phyloP scores from a whole-genome alignment of 2,797 vertebrate species.

The Hapalemur alaotrensis region DNA sequence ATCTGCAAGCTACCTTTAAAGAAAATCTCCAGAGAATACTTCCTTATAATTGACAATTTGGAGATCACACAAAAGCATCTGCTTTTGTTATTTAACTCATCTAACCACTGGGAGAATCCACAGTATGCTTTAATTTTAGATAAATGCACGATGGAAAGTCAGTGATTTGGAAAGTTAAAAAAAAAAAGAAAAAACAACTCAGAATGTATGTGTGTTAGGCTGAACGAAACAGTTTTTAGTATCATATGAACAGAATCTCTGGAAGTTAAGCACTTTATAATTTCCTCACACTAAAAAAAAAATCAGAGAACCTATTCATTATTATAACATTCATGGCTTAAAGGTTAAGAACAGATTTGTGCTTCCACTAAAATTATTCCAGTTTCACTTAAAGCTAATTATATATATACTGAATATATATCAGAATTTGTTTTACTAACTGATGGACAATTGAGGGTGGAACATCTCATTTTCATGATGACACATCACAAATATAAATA shows the following conservation, averaged over 20 bases:
- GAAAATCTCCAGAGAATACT: slow-evolving; percentile 50
- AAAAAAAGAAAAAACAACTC: background rate
- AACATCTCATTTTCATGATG: slow-evolving; percentile 54
- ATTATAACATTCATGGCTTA: slow-evolving; percentile 26
- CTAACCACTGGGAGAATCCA: background rate
- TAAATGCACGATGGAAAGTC: background rate
- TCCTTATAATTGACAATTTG: background rate
- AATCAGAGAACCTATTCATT: slow-evolving; percentile 38
- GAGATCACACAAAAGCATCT: background rate
- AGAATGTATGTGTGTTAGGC: background rate
- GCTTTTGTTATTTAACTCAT: background rate
- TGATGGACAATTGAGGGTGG: slow-evolving; percentile 48
- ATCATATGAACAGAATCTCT: background rate
- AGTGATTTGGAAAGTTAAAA: slow-evolving; percentile 20
- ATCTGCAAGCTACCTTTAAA: slow-evolving; percentile 25
- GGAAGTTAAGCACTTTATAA: background rate
- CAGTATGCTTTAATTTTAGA: background rate
- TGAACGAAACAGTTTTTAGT: background rate
- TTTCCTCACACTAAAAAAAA: slow-evolving; percentile 56
- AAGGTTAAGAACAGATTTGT: slow-evolving; percentile 52
- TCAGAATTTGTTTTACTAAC: slow-evolving; percentile 44
- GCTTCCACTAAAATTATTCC: slow-evolving; percentile 24
- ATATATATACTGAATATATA: slow-evolving; percentile 4
- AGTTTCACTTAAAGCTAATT: slow-evolving; percentile 29
- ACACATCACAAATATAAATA: slow-evolving; percentile 53